These are phyloP conservation scores for Galendromus occidentalis DNA, from an alignment of 1,140 invertebrate species.

Conservation along the genomic window DNA sequence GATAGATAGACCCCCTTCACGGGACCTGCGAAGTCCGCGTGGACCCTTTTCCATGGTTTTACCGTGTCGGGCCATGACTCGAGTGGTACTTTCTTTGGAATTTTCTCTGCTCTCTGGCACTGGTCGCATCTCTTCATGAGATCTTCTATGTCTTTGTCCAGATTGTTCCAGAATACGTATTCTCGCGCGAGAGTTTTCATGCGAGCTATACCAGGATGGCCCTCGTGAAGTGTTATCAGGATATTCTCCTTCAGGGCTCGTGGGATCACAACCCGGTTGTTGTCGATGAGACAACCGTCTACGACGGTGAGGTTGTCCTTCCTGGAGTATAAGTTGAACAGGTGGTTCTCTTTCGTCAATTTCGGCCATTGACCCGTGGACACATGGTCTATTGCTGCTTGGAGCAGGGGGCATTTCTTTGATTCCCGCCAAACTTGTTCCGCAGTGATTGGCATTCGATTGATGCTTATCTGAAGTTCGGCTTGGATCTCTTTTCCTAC, in stretches of 20 bases:
- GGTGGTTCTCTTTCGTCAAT: too few relatives aligned
- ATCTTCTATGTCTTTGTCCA: slow-evolving; percentile 26
- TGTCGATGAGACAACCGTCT: too few relatives aligned
- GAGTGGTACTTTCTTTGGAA: slow-evolving; percentile 15
- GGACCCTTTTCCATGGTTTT: slow-evolving; percentile 23
- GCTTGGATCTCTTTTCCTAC: neutral
- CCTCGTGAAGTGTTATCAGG: slow-evolving; percentile 21
- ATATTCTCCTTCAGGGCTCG: slow-evolving; percentile 15
- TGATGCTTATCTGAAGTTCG: neutral
- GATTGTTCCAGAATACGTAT: slow-evolving; percentile 25
- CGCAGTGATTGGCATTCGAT: neutral
- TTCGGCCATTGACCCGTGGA: too few relatives aligned
- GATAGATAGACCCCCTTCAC: slow-evolving; percentile 23
- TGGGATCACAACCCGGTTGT: slow-evolving; percentile 23
- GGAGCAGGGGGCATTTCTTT: neutral
- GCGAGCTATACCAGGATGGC: slow-evolving; percentile 22
- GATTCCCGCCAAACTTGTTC: neutral
- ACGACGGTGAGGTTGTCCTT: too few relatives aligned
- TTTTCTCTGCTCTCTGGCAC: slow-evolving; percentile 22
- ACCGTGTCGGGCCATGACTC: slow-evolving; percentile 18
- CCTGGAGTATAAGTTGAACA: too few relatives aligned
- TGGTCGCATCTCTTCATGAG: slow-evolving; percentile 28
- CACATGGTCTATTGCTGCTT: neutral
- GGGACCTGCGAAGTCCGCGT: slow-evolving; percentile 30
- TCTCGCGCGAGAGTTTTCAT: slow-evolving; percentile 25